phyloP scores from a whole-genome alignment of 2,888 invertebrate species.

The Andrena flavipes region DNA sequence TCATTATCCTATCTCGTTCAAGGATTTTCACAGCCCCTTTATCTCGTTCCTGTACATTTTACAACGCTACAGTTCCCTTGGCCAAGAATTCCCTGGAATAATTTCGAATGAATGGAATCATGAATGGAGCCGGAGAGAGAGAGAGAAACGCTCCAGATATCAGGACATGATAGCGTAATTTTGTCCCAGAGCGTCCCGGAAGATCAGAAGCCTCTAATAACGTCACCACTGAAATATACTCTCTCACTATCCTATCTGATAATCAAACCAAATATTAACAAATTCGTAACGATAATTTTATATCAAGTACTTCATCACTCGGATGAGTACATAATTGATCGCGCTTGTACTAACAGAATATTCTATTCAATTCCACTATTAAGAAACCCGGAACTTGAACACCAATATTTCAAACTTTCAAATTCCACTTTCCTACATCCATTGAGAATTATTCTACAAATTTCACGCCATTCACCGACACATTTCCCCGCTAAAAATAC shows the following conservation, averaged over 20 bases:
- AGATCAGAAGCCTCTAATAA: neutral
- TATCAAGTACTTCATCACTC: neutral
- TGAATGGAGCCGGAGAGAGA: conserved; percentile 2
- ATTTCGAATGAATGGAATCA: conserved; percentile 22
- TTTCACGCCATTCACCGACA: neutral
- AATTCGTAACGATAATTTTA: neutral
- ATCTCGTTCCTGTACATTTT: neutral
- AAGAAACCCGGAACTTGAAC: no score
- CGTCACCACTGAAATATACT: neutral
- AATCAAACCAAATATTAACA: neutral
- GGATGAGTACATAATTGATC: no score
- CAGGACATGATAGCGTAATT: neutral
- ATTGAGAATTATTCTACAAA: neutral
- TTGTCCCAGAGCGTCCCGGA: neutral
- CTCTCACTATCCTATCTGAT: neutral
- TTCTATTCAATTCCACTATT: neutral
- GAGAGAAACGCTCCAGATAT: neutral
- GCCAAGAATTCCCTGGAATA: neutral
- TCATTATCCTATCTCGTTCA: neutral
- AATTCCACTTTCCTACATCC: no score
- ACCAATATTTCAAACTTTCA: no score
- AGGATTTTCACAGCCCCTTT: neutral
- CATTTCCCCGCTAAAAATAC: neutral
- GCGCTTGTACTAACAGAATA: no score
- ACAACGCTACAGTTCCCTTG: neutral